Base-by-base conservation (phyloP, 2,888 invertebrate genomes). In the Zele albiditarsus region DNA sequence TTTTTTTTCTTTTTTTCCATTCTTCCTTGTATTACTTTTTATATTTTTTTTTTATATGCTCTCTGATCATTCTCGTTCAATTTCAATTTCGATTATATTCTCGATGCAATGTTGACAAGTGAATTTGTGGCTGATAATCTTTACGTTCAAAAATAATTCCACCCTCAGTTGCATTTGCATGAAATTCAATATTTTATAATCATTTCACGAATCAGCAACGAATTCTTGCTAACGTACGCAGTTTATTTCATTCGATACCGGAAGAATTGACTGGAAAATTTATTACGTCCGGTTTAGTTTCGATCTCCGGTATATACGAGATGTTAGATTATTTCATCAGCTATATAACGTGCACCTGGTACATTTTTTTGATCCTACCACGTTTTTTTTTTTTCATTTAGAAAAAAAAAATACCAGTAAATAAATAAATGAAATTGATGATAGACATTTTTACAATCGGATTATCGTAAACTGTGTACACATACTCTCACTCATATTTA, bases 231-330 rank as follows among this genome's bases (percentile, higher is more conserved):
- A 53, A 68, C 68, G 68, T 68, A 53, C 46, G 68, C 53, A 31
- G 67, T 23, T 68, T 68, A 28, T 68, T 28, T 42, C 60, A 68
- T 68, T 67, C 27, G 16, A 58, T 67, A 68, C 60, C 62, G 73
- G 60, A 74, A 69, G 62, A 68, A 63, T 74, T 74, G 57, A 63
- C 53, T 63, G n/a, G 74, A 67, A 72, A 72, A 78, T 78, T 76
- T 75, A 78, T 76, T 68, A 57, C 73, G 69, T 76, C 76, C 74
- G 53, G 62, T 38, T 46, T 42, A 20, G 49, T 74, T 75, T 78
- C 73, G 73, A 78, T 78, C 73, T 75, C 70, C 74, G 73, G 67
- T 33, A 3, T 23, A 42, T n/a, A n/a, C 12, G 16, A 62, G 62
- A 73, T 66, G 65, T 62, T 27, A 68, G 74, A 74, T 72, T 74